Base-by-base conservation (phyloP, 1,140 invertebrate genomes). In the Cotesia typhae region DNA sequence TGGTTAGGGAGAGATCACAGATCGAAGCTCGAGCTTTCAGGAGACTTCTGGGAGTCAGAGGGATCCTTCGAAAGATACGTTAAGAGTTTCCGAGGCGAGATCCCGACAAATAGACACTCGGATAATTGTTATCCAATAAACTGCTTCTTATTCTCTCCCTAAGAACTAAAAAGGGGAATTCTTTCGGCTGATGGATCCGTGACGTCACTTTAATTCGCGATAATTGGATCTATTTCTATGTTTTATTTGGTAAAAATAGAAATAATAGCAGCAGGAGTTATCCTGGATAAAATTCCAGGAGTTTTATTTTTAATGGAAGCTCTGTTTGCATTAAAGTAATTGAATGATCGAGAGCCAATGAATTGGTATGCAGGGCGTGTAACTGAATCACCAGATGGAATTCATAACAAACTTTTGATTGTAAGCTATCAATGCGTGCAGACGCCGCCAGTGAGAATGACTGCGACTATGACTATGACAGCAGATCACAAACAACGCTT, bases 221-320 rank as follows among this genome's bases (percentile, higher is more conserved):
- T 79, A 79, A 79, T 79, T 78, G 78, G 72, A 79, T 77, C 75
- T 79, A 72, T 72, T 77, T 77, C 78, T 28, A 28, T 74, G 71
- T 65, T 67, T 74, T 17, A 53, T 52, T 41, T 57, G 47, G 41
- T 59, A 41, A 17, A 57, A 66, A 72, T 77, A 75, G 55, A 63
- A 72, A 77, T 76, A 77, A 76, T 78, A 74, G 74, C 61, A 12
- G 37, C 17, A 37, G 38, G 38, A 35, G 38, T 66, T 17, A 17
- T 17, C 17, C 17, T 17, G 17, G 63, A 28, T 35, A 14, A 55
- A 17, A 14, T 55, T 55, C 17, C 53, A 4, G 17, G 7, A 52
- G 7, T 52, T 52, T 52, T 55, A 14, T n/a, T 55, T 55, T n/a
- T n/a, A 4, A 14, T 55, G n/a, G 9, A 7, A n/a, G 12, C 53